phyloP scores from a whole-genome alignment of 2,888 invertebrate species.

The Pristionchus entomophagus region DNA sequence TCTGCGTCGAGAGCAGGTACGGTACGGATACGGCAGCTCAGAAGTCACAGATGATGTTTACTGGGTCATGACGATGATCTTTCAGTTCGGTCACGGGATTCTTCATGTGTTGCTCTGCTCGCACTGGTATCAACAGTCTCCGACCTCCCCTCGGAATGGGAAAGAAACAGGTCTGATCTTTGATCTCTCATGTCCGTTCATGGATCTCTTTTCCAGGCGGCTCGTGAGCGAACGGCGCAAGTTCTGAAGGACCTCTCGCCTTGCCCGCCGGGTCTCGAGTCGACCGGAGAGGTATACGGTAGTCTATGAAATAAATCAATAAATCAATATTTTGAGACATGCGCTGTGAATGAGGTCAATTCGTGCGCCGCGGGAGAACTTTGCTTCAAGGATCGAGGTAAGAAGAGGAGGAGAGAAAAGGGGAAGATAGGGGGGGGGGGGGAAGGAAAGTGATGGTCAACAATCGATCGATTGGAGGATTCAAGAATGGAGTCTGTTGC shows the following conservation, averaged over 20 bases:
- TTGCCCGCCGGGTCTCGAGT: slow-evolving; percentile 46
- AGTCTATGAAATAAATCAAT: background rate
- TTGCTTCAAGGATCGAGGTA: slow-evolving; percentile 43
- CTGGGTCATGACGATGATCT: background rate
- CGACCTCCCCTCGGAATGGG: slow-evolving; percentile 39
- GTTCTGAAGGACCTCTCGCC: slow-evolving; percentile 36
- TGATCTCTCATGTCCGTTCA: background rate
- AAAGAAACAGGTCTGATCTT: slow-evolving; percentile 41
- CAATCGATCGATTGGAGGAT: slow-evolving; percentile 46
- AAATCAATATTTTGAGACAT: background rate
- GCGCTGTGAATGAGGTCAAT: slow-evolving; percentile 20
- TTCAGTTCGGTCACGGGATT: slow-evolving; percentile 72
- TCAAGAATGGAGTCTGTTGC: slow-evolving; percentile 63
- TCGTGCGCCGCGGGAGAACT: slow-evolving; percentile 15
- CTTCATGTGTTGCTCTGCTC: slow-evolving; percentile 72
- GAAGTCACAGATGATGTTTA: background rate
- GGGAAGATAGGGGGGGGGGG: too few relatives aligned
- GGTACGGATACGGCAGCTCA: background rate
- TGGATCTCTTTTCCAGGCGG: background rate
- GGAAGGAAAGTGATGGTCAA: background rate
- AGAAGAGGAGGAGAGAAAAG: background rate
- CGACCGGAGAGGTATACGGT: slow-evolving; percentile 42
- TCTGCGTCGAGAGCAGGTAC: slow-evolving; percentile 70
- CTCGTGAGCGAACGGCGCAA: background rate
- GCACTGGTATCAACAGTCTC: slow-evolving; percentile 4